Conservation (phyloP, 1,140 invertebrate genomes). For the Leptinotarsa lineolata region DNA sequence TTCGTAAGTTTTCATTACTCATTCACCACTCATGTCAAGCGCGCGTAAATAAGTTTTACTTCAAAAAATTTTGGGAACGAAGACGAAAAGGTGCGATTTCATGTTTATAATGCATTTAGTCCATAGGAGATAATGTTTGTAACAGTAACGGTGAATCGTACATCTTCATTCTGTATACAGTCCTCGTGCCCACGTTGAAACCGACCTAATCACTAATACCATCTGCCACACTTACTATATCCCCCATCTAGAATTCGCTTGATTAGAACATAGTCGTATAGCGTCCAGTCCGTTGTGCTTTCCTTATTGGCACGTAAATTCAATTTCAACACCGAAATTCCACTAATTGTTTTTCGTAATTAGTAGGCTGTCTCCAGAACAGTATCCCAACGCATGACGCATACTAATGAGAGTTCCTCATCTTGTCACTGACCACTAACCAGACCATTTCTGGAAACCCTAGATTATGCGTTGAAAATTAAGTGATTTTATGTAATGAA, state of each 20-base stretch:
- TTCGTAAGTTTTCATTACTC: too few relatives aligned
- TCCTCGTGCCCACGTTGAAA: not conserved
- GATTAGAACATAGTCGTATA: not conserved
- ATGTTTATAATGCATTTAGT: too few relatives aligned
- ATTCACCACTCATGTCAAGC: too few relatives aligned
- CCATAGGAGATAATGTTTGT: too few relatives aligned
- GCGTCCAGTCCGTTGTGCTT: not conserved
- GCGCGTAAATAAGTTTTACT: too few relatives aligned
- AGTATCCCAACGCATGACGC: not conserved
- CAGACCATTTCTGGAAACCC: not conserved
- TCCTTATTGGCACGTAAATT: conserved; percentile 11
- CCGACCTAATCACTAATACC: not conserved
- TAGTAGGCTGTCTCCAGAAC: not conserved
- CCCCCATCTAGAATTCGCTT: not conserved
- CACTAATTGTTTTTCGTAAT: conserved; percentile 11
- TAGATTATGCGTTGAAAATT: too few relatives aligned
- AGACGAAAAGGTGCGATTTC: too few relatives aligned
- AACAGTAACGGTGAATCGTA: too few relatives aligned
- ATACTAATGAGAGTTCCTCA: not conserved
- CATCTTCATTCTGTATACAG: too few relatives aligned
- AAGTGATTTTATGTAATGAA: too few relatives aligned
- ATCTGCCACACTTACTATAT: not conserved
- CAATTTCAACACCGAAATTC: not conserved
- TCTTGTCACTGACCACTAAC: not conserved
- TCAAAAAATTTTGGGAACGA: too few relatives aligned